These are phyloP conservation scores for Muschampia plurimacula DNA, from an alignment of 2,888 invertebrate genomes.

Conservation along the genomic window DNA sequence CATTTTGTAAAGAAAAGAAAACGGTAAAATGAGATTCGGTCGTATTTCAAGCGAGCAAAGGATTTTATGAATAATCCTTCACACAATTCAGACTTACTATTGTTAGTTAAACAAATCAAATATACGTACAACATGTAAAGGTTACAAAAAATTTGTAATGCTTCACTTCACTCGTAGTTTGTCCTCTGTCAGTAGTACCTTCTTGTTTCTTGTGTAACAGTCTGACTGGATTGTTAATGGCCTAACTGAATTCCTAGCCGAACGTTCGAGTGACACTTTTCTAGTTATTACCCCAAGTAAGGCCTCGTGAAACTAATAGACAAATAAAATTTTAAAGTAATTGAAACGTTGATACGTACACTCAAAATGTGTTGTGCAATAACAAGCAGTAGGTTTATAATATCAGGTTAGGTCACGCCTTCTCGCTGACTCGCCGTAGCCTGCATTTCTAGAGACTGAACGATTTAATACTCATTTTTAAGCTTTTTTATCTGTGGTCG, in stretches of 20 bases:
- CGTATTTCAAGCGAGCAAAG: constrained; percentile 9
- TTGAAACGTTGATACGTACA: constrained; percentile 76
- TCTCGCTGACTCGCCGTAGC: constrained; percentile 72
- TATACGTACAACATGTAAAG: constrained; percentile 19
- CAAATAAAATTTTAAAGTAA: constrained; percentile 54
- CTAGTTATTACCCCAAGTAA: constrained; percentile 50
- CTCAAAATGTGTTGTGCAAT: constrained; percentile 83
- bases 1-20: constrained; percentile 45
- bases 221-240: constrained; percentile 13
- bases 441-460: constrained; percentile 68
- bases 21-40: constrained; percentile 47
- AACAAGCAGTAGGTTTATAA: constrained; percentile 71
- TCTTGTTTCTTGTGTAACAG: background rate
- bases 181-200: background rate
- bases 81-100: constrained; percentile 11
- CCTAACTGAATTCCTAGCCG: constrained; percentile 27
- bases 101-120: background rate
- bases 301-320: constrained; percentile 58
- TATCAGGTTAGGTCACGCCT: constrained; percentile 66
- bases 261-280: constrained; percentile 55
- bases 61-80: background rate
- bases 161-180: constrained; percentile 2
- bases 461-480: constrained; percentile 46
- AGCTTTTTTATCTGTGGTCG: constrained; percentile 50
- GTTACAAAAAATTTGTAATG: background rate